Conservation (phyloP, 2,797 vertebrate genomes). For the Myoxocephalus aenaeus region DNA sequence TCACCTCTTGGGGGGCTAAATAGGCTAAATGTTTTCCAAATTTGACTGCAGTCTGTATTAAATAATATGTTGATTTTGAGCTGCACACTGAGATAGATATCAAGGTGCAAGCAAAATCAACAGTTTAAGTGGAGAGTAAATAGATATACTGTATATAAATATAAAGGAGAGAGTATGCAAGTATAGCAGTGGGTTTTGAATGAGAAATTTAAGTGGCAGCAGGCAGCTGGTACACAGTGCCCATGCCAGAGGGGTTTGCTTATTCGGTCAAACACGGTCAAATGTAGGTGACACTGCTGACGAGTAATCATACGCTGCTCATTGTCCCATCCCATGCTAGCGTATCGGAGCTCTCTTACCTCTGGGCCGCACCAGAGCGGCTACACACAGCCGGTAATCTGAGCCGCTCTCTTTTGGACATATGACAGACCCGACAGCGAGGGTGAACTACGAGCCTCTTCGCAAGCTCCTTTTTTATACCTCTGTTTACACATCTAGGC, state of each 20-base stretch:
- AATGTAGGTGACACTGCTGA: constrained; percentile 77
- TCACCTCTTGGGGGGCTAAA: not conserved
- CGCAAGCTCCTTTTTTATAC: constrained; percentile 22
- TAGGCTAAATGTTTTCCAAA: not conserved
- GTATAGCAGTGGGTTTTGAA: not conserved
- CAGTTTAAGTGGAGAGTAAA: not conserved
- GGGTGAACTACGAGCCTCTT: constrained; percentile 49
- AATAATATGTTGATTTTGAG: not conserved
- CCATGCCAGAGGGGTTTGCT: constrained; percentile 46
- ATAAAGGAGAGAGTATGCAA: not conserved
- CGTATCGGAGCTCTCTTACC: constrained; percentile 76
- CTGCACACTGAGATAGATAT: not conserved
- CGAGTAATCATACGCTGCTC: constrained; percentile 81
- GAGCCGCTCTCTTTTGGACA: constrained; percentile 66
- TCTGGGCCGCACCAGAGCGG: constrained; percentile 58
- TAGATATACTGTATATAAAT: not conserved
- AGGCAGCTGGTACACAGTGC: constrained; percentile 64
- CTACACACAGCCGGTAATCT: constrained; percentile 72
- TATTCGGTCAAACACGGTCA: constrained; percentile 75
- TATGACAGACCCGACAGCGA: constrained; percentile 64
- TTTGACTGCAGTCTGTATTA: not conserved
- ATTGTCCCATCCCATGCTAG: constrained; percentile 71
- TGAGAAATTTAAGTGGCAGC: constrained; percentile 26
- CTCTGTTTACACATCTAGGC: not conserved
- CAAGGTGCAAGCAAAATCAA: not conserved